Evolutionary conservation across 1,140 invertebrate genomes (phyloP).

Genomic region (Ceratina japonica): DNA sequence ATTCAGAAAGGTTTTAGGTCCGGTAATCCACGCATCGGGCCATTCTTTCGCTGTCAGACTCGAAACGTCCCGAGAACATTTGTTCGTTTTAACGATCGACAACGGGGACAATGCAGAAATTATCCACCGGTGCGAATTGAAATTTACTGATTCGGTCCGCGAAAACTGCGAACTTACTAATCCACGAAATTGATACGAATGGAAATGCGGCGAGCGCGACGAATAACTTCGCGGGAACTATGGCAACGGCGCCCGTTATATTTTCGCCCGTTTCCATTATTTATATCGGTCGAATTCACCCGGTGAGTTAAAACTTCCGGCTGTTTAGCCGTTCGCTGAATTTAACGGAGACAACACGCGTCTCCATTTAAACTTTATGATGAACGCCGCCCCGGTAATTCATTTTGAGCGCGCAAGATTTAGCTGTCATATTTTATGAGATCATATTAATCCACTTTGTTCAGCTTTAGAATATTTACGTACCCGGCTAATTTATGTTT

Average conservation of each 20-base stretch:
- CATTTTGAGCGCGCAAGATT: background rate
- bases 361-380: constrained; percentile 35
- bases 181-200: constrained; percentile 20
- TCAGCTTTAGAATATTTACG: background rate
- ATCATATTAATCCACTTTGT: background rate
- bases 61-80: background rate
- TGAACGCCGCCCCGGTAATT: constrained; percentile 16
- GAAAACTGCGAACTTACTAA: background rate
- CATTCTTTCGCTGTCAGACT: constrained; percentile 1
- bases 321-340: background rate
- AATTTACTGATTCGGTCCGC: constrained; percentile 3
- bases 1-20: constrained; percentile 4
- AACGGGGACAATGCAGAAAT: background rate
- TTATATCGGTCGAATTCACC: constrained; percentile 20
- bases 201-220: background rate
- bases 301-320: background rate
- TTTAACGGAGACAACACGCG: background rate
- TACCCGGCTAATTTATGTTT: background rate
- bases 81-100: constrained; percentile 1
- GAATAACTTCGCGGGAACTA: background rate
- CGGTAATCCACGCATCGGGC: background rate
- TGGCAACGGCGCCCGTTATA: background rate
- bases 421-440: no score
- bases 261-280: constrained; percentile 29
- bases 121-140: background rate